A percentile compares a stretch with the other conserved stretches of the same genome.
Evolutionary conservation across 2,797 vertebrate species (phyloP).

Genomic region (Myiothlypis chrysogaster): DNA sequence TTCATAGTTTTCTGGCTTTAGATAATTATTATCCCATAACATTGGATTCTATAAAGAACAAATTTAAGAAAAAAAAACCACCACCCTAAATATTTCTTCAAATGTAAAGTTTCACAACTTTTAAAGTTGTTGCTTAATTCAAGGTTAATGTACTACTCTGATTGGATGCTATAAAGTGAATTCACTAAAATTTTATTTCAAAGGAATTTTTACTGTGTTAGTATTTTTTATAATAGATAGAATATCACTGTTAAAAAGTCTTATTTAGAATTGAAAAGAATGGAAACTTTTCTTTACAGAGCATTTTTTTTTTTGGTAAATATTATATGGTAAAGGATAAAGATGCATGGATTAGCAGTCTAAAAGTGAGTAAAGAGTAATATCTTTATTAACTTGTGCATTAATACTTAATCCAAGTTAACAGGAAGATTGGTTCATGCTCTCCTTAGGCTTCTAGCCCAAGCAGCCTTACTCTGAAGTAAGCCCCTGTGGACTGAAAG

Average conservation of each 20-base stretch:
- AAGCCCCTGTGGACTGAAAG: neutral
- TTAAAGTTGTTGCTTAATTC: neutral
- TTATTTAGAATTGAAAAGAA: neutral
- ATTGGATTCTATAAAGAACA: neutral
- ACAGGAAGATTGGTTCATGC: neutral
- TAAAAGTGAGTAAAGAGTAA: neutral
- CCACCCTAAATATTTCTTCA: neutral
- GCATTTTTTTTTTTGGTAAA: neutral
- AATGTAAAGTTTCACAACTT: neutral
- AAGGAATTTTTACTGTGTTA: neutral
- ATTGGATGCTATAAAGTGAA: neutral
- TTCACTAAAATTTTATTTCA: neutral
- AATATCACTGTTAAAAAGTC: neutral
- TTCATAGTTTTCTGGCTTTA: neutral
- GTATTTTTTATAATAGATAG: neutral
- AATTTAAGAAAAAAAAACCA: neutral
- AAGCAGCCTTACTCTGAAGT: neutral
- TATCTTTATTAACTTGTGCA: neutral
- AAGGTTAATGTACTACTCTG: neutral
- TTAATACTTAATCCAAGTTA: neutral
- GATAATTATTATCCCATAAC: neutral
- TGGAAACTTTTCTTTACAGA: neutral
- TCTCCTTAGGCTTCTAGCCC: neutral
- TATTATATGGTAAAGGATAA: neutral
- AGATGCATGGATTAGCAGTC: neutral